Evolutionary conservation across 2,888 invertebrate genomes (phyloP), one percentile per base, ranked within the genome.

Genomic region (Protodeltote pygarga): DNA sequence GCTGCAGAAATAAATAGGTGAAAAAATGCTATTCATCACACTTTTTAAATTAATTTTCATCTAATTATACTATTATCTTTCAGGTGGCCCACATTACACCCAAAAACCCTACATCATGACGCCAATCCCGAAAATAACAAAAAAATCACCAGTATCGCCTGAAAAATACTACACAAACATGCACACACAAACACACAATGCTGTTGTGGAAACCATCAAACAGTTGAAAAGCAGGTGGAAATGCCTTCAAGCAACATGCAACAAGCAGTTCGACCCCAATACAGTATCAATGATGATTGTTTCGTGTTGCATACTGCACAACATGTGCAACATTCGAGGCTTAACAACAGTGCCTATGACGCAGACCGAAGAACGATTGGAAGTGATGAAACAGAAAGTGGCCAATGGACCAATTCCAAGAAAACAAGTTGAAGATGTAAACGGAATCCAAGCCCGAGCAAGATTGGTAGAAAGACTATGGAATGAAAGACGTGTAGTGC

Each of bases 221-320:
- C 89, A 89, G 27, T 51, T 90, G n/a, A 90, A 90, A 45, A 83
- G 83, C 17, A 53, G 90, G 3, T 90, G 89, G 89, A 90, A 90
- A 71, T 89, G 89, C 23, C 75, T 90, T 0, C 89, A 89, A 65
- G 87, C 89, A 0, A 85, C 85, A 0, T 88, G 87, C 53, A 89
- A 89, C 60, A 87, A 87, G 24, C 89, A 88, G 13, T 85, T 86
- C n/a, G 89, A 89, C 14, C 88, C 90, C 0, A 52, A 77, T 0
- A 80, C 81, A 0, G 87, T 90, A 0, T 71, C 83, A 0, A 85
- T 81, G 81, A 84, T 89, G 38, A 81, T 88, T 0, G 81, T 87
- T 0, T 83, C 90, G 0, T 90, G 90, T 52, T 89, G 89, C 15
- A 73, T 90, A 0, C 64, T 90, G 0, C 85, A 90, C 35, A 90